phyloP scores from a whole-genome alignment of 1,140 invertebrate species.

The Pteromalus puparum region DNA sequence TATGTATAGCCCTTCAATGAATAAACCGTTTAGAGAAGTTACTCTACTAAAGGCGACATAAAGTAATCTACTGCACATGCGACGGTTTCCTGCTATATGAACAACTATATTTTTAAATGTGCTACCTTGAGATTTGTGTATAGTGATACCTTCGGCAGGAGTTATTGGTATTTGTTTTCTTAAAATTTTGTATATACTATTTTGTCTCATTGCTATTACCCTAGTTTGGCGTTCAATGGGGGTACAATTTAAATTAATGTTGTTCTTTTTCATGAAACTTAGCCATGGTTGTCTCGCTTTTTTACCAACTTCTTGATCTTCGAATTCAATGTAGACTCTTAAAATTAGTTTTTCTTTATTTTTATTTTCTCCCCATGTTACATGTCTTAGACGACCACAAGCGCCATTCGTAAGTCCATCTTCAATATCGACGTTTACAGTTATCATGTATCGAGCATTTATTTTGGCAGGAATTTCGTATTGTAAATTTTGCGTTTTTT shows the following conservation, averaged over 20 bases:
- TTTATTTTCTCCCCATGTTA: background rate
- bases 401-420: conserved; percentile 12
- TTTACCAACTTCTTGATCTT: background rate
- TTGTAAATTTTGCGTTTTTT: conserved; percentile 8
- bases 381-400: conserved; percentile 16
- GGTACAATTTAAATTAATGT: background rate
- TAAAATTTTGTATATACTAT: conserved; percentile 11
- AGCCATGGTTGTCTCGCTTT: background rate
- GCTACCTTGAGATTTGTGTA: background rate
- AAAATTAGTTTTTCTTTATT: conserved; percentile 20
- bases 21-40: background rate
- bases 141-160: background rate
- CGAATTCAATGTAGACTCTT: background rate
- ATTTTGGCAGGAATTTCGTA: conserved; percentile 13
- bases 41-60: background rate
- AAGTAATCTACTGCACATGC: background rate
- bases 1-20: background rate
- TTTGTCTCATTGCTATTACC: background rate
- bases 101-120: conserved; percentile 3
- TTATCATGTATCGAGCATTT: conserved; percentile 16
- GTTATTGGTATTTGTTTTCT: background rate
- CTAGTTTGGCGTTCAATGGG: background rate
- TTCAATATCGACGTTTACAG: conserved; percentile 13
- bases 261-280: conserved; percentile 7
- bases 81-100: background rate